Percentiles rank a stretch among this genome's conserved stretches.
Conservation (phyloP, 2,888 invertebrate species). For the Drepanosiphum platanoidis region DNA sequence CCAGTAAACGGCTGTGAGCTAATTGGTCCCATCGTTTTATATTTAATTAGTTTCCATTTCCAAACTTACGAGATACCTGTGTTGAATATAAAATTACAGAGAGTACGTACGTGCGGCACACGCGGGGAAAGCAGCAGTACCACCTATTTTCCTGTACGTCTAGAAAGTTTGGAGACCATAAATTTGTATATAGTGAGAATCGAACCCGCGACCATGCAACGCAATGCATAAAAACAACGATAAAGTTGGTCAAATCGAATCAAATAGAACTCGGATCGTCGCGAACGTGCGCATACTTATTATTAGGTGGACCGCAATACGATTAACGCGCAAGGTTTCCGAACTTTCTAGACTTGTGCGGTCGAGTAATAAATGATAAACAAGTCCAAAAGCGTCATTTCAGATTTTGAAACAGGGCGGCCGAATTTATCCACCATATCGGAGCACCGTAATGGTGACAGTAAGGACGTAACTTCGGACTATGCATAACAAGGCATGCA, state of each 20-base stretch:
- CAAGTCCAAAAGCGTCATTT: too few species aligned
- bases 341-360: neutral
- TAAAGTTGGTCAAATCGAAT: neutral
- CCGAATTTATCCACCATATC: too few species aligned
- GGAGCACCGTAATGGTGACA: too few species aligned
- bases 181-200: neutral
- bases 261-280: neutral
- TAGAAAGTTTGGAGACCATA: neutral
- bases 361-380: too few species aligned
- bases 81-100: neutral
- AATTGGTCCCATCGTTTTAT: constrained; percentile 17
- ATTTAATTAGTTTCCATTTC: constrained; percentile 17
- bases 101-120: neutral
- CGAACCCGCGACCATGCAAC: too few species aligned
- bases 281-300: too few species aligned
- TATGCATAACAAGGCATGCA: too few species aligned
- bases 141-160: neutral
- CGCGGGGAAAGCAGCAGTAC: too few species aligned
- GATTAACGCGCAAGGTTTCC: too few species aligned
- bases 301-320: neutral
- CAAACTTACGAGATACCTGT: neutral
- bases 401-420: too few species aligned
- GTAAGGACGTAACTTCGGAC: too few species aligned
- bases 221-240: neutral
- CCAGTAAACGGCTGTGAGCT: neutral